phyloP scores from a whole-genome alignment of 2,797 vertebrate genomes.

The Sebastes steindachneri region DNA sequence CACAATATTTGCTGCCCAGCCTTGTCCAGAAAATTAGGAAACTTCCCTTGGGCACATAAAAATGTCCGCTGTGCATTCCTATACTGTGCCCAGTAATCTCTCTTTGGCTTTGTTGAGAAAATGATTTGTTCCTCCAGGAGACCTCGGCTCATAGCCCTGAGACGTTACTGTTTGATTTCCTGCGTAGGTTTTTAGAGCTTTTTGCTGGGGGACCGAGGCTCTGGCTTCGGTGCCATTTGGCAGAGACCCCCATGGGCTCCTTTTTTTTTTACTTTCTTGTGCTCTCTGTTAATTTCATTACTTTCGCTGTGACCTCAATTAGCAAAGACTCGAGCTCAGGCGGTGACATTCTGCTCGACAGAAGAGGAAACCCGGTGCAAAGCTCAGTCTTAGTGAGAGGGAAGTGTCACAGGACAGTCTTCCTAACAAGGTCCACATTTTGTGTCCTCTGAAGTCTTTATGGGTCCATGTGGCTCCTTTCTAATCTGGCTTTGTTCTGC shows the following conservation, averaged over 20 bases:
- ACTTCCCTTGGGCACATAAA: constrained; percentile 74
- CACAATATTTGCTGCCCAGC: constrained; percentile 71
- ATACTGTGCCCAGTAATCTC: constrained; percentile 79
- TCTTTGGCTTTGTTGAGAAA: constrained; percentile 81
- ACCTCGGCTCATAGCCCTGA: constrained; percentile 80
- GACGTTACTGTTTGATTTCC: constrained; percentile 82
- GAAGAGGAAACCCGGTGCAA: constrained; percentile 52
- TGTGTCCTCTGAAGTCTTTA: constrained; percentile 37
- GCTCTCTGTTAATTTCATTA: constrained; percentile 82
- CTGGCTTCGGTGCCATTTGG: constrained; percentile 70
- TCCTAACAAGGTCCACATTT: constrained; percentile 37
- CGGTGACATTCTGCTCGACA: constrained; percentile 61
- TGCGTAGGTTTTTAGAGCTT: constrained; percentile 74
- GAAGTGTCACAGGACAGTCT: constrained; percentile 28
- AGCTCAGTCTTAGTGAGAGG: constrained; percentile 34
- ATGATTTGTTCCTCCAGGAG: constrained; percentile 82
- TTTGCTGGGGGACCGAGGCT: constrained; percentile 67
- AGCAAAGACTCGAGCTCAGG: constrained; percentile 71
- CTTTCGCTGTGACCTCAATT: constrained; percentile 83
- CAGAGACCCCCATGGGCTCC: constrained; percentile 66
- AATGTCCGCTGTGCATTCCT: constrained; percentile 80
- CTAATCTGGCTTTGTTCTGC: constrained; percentile 25
- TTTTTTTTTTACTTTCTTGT: constrained; percentile 72
- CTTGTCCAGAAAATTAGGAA: constrained; percentile 79
- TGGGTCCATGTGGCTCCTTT: constrained; percentile 8